Percentiles rank a stretch among this genome's conserved stretches.
Conservation (phyloP, 2,888 invertebrate genomes). For the Synanthedon formicaeformis region DNA sequence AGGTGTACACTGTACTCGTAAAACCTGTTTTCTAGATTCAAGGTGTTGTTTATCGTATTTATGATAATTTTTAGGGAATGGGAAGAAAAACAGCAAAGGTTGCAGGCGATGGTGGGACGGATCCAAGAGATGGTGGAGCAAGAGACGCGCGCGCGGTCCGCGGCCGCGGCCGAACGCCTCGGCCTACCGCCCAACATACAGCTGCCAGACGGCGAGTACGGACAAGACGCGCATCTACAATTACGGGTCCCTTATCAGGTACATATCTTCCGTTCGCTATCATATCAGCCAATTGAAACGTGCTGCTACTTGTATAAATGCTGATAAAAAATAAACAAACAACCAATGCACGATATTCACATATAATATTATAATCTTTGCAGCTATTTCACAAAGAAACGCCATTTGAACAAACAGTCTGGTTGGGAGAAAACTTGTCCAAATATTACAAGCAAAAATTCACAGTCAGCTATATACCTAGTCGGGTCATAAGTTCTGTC, state of each 20-base stretch:
- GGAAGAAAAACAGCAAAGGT: slow-evolving; percentile 72
- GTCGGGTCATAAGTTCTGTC: too few relatives aligned
- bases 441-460: too few relatives aligned
- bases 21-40: too few relatives aligned
- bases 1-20: too few relatives aligned
- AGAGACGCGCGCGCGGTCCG: slow-evolving; percentile 60
- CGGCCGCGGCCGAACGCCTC: slow-evolving; percentile 61
- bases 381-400: too few relatives aligned
- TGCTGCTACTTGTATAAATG: not conserved
- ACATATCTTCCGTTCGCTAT: not conserved
- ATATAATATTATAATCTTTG: too few relatives aligned
- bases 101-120: slow-evolving; percentile 69
- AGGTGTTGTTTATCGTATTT: too few relatives aligned
- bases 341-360: too few relatives aligned
- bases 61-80: slow-evolving; percentile 71
- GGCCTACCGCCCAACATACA: slow-evolving; percentile 74
- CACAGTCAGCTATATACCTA: too few relatives aligned
- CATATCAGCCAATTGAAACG: not conserved
- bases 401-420: too few relatives aligned
- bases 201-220: slow-evolving; percentile 76
- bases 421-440: too few relatives aligned
- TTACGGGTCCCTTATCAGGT: slow-evolving; percentile 76
- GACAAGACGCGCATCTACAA: slow-evolving; percentile 72
- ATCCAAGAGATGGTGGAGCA: slow-evolving; percentile 67
- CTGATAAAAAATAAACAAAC: too few relatives aligned